phyloP scores from a whole-genome alignment of 1,140 invertebrate species.

The Phenacoccus solenopsis region DNA sequence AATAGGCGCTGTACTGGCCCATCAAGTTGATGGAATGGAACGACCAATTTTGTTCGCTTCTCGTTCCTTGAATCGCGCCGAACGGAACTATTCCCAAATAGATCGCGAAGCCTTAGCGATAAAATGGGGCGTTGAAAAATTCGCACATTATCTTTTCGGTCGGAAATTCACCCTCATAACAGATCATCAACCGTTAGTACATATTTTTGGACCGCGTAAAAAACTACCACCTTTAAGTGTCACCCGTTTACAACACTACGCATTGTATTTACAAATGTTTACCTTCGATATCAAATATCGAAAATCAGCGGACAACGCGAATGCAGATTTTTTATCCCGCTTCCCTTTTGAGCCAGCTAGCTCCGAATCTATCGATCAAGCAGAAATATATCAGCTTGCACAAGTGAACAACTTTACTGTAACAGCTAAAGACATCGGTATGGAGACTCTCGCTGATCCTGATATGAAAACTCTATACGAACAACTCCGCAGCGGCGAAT shows the following conservation, averaged over 20 bases:
- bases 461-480: too few relatives aligned
- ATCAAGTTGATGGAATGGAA: conserved; percentile 33
- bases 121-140: conserved; percentile 36
- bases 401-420: too few relatives aligned
- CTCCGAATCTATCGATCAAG: background rate
- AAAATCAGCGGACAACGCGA: conserved; percentile 25
- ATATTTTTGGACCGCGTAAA: conserved; percentile 34
- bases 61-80: conserved; percentile 32
- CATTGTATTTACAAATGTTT: conserved; percentile 31
- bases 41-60: conserved; percentile 36
- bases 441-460: too few relatives aligned
- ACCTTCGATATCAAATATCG: conserved; percentile 32
- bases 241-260: conserved; percentile 30
- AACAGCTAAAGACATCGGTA: background rate
- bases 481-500: too few relatives aligned
- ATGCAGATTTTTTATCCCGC: conserved; percentile 31
- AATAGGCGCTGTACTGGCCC: conserved; percentile 37
- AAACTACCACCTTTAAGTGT: conserved; percentile 29
- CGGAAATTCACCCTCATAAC: conserved; percentile 34
- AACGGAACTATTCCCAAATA: conserved; percentile 35
- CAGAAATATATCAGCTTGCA: background rate
- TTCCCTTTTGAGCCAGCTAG: conserved; percentile 18
- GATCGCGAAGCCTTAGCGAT: conserved; percentile 38
- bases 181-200: conserved; percentile 38
- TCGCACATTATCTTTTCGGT: conserved; percentile 38